Percentiles rank a stretch among this genome's conserved stretches.
These are phyloP conservation scores for Saccostrea glomerata DNA, from an alignment of 1,140 invertebrate genomes.

Conservation along the genomic window DNA sequence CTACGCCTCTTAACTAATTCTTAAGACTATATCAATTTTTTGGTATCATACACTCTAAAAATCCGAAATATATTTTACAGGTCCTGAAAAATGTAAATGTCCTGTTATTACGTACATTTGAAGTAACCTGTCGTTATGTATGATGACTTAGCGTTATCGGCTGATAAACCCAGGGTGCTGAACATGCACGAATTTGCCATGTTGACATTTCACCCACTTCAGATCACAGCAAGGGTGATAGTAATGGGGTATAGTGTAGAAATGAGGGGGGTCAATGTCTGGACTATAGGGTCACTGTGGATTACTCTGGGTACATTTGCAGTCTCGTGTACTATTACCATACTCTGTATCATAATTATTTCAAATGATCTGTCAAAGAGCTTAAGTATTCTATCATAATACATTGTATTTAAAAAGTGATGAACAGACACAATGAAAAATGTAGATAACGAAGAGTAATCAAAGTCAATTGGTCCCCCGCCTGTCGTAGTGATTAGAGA, in stretches of 20 bases:
- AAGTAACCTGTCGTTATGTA: background rate
- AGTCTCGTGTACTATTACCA: background rate
- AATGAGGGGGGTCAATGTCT: background rate
- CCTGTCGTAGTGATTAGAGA: too few relatives aligned
- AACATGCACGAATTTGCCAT: constrained; percentile 33
- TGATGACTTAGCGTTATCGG: background rate
- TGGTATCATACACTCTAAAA: background rate
- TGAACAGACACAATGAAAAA: too few relatives aligned
- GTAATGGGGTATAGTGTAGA: background rate
- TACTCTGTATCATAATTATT: background rate
- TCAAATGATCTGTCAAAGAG: too few relatives aligned
- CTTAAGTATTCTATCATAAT: too few relatives aligned
- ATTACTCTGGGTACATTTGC: background rate
- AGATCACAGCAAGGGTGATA: constrained; percentile 26
- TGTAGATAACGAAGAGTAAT: too few relatives aligned
- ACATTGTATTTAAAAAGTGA: too few relatives aligned
- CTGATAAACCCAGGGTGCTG: background rate
- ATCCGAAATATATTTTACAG: background rate
- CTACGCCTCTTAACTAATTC: background rate
- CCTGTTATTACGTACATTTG: background rate
- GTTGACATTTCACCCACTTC: constrained; percentile 9
- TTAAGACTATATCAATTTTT: background rate
- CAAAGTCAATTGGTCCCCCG: too few relatives aligned
- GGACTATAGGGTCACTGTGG: background rate
- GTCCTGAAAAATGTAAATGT: background rate